Conservation (phyloP, 2,888 invertebrate species). For the Clitarchus hookeri region DNA sequence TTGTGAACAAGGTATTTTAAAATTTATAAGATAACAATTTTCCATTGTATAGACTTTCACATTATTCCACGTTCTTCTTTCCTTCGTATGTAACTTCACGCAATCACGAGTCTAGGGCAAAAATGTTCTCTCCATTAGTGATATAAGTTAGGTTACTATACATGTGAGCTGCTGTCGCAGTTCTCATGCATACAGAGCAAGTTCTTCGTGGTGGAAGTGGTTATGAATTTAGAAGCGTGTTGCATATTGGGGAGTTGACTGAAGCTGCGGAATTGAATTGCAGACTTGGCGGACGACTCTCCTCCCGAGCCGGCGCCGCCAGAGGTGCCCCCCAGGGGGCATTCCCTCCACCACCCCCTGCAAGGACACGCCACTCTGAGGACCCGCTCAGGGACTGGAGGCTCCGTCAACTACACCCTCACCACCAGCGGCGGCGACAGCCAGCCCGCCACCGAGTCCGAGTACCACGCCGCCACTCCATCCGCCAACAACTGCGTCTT, state of each 20-base stretch:
- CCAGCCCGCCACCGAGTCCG: slow-evolving; percentile 30
- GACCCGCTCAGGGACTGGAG: slow-evolving; percentile 28
- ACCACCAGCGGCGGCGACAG: slow-evolving; percentile 32
- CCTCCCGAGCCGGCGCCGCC: slow-evolving; percentile 86
- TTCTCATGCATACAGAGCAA: background rate
- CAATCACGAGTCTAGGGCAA: too few relatives aligned
- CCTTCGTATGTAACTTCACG: too few relatives aligned
- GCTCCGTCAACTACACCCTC: slow-evolving; percentile 33
- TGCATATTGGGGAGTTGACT: background rate
- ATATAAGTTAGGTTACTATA: too few relatives aligned
- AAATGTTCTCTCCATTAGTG: too few relatives aligned
- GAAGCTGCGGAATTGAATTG: slow-evolving; percentile 35
- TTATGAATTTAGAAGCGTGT: slow-evolving; percentile 9
- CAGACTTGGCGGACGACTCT: slow-evolving; percentile 69
- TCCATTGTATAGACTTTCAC: too few relatives aligned
- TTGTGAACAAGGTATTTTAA: too few relatives aligned
- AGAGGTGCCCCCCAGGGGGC: slow-evolving; percentile 84
- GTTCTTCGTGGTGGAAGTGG: background rate
- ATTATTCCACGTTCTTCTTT: too few relatives aligned
- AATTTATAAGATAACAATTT: too few relatives aligned
- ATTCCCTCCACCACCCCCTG: slow-evolving; percentile 66
- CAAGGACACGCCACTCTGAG: slow-evolving; percentile 35
- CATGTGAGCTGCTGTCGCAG: too few relatives aligned
- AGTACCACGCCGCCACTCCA: slow-evolving; percentile 16
- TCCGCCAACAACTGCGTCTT: slow-evolving; percentile 37